A percentile compares a stretch with the other conserved stretches of the same genome.
These are phyloP conservation scores for Aphelenchoides avenae DNA, from an alignment of 1,140 invertebrate species.

Conservation along the genomic window DNA sequence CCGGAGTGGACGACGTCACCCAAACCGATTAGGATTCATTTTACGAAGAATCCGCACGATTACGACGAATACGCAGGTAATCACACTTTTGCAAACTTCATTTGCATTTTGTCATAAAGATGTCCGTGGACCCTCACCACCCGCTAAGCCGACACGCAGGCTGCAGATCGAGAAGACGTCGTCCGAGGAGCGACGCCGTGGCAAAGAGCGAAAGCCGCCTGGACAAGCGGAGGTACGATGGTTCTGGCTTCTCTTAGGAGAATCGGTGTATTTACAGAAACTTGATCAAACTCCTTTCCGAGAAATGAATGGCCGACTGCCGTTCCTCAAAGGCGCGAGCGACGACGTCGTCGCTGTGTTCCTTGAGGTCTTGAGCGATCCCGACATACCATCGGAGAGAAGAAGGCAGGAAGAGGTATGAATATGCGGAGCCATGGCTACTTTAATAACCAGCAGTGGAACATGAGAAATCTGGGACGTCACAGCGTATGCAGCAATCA, in stretches of 20 bases:
- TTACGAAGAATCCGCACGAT: background rate
- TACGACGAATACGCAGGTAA: conserved; percentile 2
- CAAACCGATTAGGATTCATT: too few species aligned
- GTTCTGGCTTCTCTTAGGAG: too few species aligned
- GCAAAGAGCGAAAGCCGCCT: background rate
- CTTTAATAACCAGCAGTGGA: background rate
- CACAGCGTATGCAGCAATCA: too few species aligned
- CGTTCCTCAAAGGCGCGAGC: conserved; percentile 37
- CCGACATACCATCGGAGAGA: conserved; percentile 39
- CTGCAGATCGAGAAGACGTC: conserved; percentile 8
- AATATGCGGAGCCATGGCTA: background rate
- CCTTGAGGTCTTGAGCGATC: conserved; percentile 37
- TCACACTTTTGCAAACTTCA: background rate
- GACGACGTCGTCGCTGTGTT: conserved; percentile 27
- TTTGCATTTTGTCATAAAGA: background rate
- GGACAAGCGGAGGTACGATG: background rate
- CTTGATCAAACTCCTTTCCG: conserved; percentile 11
- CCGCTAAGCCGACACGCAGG: background rate
- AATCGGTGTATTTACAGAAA: conserved; percentile 10
- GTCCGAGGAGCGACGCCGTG: background rate
- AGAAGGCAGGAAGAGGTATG: conserved; percentile 38
- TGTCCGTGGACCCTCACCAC: background rate
- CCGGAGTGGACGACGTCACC: too few species aligned
- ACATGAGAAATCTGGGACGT: too few species aligned
- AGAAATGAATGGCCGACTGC: conserved; percentile 27